These are phyloP conservation scores for Glaucomys volans DNA, from an alignment of 2,113 vertebrate species.

Conservation along the genomic window DNA sequence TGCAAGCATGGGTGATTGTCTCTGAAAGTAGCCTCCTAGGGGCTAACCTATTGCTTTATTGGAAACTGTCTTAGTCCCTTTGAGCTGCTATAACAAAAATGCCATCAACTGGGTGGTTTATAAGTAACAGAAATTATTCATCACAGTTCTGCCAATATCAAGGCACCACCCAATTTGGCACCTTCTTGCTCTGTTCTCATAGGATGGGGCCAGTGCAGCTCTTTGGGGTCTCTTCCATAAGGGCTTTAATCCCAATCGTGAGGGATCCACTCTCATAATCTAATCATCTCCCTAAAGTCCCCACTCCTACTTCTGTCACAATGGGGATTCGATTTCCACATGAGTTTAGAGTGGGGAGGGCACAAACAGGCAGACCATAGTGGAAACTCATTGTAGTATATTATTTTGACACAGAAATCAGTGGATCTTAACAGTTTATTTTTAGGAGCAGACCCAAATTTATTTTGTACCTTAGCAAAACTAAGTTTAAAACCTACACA, in stretches of 20 bases:
- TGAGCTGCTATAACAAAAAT: background rate
- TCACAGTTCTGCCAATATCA: background rate
- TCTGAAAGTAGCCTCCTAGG: too few species aligned
- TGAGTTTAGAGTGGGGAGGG: background rate
- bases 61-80: background rate
- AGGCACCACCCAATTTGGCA: background rate
- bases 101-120: background rate
- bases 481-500: constrained; percentile 20
- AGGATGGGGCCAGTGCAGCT: background rate
- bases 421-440: constrained; percentile 38
- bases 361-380: background rate
- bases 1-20: background rate
- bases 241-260: too few species aligned
- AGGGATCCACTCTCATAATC: background rate
- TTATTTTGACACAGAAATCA: background rate
- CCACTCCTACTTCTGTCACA: background rate
- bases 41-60: background rate
- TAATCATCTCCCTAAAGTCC: background rate
- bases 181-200: background rate
- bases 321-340: background rate
- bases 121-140: background rate
- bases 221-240: background rate
- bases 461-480: constrained; percentile 36
- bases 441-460: constrained; percentile 30
- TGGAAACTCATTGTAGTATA: background rate